phyloP scores from a whole-genome alignment of 1,140 invertebrate species.

The Brachionus rotundiformis region DNA sequence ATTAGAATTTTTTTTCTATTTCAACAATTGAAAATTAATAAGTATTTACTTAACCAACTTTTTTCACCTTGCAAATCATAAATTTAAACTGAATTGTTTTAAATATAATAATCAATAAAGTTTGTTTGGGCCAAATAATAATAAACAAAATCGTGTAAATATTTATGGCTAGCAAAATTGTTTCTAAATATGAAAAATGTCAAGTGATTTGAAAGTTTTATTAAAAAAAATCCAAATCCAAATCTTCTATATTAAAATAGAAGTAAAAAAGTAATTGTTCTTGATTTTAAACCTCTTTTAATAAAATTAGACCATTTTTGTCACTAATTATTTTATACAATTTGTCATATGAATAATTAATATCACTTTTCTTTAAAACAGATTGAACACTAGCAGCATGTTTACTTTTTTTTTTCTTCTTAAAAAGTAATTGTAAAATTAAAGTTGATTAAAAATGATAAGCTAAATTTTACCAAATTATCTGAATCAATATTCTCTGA shows the following conservation, averaged over 20 bases:
- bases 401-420: neutral
- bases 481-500: neutral
- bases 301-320: constrained; percentile 27
- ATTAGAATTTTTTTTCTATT: neutral
- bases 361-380: constrained; percentile 3
- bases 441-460: neutral
- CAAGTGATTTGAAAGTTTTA: neutral
- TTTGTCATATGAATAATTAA: neutral
- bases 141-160: neutral
- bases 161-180: neutral
- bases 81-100: neutral
- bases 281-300: neutral
- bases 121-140: too few relatives aligned
- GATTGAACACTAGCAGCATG: neutral
- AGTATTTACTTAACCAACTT: neutral
- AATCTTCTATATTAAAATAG: constrained; percentile 32
- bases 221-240: neutral
- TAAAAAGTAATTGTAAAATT: neutral
- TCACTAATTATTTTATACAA: constrained; percentile 27
- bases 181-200: neutral
- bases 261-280: neutral
- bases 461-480: neutral
- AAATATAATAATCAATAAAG: too few relatives aligned
- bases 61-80: neutral
- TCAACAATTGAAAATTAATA: neutral